phyloP scores from a whole-genome alignment of 2,797 vertebrate genomes.

The Alectoris magna region DNA sequence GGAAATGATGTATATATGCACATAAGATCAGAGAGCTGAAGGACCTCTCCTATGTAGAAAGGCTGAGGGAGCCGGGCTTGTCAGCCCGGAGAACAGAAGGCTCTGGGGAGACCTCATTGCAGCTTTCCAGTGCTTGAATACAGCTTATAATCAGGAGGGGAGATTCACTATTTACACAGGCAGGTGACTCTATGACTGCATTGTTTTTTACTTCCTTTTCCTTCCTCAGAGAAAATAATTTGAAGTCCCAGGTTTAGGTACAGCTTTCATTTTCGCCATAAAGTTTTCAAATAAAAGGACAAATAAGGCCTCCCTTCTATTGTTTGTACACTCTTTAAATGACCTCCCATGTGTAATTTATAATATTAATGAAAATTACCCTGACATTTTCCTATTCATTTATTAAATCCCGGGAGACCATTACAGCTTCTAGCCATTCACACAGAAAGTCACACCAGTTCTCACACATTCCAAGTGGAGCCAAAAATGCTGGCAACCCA shows the following conservation, averaged over 20 bases:
- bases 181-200: background rate
- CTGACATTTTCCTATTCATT: conserved; percentile 3
- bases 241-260: background rate
- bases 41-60: background rate
- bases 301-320: background rate
- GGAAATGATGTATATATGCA: background rate
- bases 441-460: conserved; percentile 1
- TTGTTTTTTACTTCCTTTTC: background rate
- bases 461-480: background rate
- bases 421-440: background rate
- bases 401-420: background rate
- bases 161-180: background rate
- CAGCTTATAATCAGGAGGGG: background rate
- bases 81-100: background rate
- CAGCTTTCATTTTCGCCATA: background rate
- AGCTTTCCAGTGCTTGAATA: background rate
- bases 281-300: background rate
- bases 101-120: background rate
- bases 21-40: background rate
- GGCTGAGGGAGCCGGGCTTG: background rate
- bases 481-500: conserved; percentile 34
- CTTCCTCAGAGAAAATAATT: background rate
- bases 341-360: background rate
- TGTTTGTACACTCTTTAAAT: background rate
- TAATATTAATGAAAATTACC: background rate